Evolutionary conservation across 23 tunicate genomes (phyloP).

Genomic region (Ascidia mentula): DNA sequence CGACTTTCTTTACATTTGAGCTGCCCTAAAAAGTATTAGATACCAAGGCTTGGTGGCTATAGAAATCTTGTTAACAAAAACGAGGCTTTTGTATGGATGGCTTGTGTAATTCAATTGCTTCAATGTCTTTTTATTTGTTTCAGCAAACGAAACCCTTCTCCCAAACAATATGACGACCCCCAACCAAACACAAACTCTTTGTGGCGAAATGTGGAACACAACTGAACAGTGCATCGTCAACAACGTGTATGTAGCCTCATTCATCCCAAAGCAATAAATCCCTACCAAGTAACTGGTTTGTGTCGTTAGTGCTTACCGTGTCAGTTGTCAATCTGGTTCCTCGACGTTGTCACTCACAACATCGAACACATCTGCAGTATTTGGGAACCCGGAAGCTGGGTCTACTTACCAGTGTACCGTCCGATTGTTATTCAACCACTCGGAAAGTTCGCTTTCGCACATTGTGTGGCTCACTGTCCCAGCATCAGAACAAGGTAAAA

Average conservation of each 20-base stretch:
- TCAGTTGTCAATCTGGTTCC: constrained; percentile 11
- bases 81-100: too few species aligned
- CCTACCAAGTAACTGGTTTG: too few species aligned
- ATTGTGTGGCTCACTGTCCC: constrained; percentile 4
- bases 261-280: too few species aligned
- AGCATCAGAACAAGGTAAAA: not conserved
- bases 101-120: too few species aligned
- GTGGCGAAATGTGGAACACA: not conserved
- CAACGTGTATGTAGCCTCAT: not conserved
- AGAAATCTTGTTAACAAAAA: too few species aligned
- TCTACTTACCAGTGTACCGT: constrained; percentile 14
- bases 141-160: too few species aligned
- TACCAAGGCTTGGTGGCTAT: too few species aligned
- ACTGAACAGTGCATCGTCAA: not conserved
- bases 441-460: not conserved
- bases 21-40: too few species aligned
- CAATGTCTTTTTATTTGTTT: too few species aligned
- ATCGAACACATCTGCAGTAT: not conserved
- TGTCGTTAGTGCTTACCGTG: constrained; percentile 17
- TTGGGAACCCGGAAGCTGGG: constrained; percentile 13
- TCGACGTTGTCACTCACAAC: not conserved
- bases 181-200: not conserved
- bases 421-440: not conserved
- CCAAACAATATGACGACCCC: too few species aligned
- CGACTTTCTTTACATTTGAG: too few species aligned